These are phyloP conservation scores for Lepisosteus osseus DNA, from an alignment of 2,113 vertebrate species.

Conservation along the genomic window DNA sequence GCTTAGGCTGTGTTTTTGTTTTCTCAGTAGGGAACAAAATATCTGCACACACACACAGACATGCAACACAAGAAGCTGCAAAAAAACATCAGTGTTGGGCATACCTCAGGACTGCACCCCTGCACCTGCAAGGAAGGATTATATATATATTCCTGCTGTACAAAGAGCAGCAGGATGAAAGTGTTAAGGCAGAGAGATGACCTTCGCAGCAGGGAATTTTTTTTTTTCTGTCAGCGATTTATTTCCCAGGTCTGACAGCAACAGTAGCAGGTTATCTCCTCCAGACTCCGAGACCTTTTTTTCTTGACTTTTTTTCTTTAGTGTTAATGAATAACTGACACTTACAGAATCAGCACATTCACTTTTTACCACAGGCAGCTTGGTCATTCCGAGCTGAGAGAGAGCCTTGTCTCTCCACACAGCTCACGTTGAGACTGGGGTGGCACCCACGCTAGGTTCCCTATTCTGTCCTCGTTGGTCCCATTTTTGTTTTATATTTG, in stretches of 20 bases:
- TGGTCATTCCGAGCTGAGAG: slow-evolving; percentile 33
- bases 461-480: slow-evolving; percentile 55
- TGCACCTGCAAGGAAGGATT: slow-evolving; percentile 15
- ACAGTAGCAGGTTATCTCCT: slow-evolving; percentile 63
- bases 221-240: slow-evolving; percentile 58
- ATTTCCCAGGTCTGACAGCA: slow-evolving; percentile 49
- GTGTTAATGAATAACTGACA: slow-evolving; percentile 67
- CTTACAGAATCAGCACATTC: slow-evolving; percentile 64
- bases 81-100: background rate
- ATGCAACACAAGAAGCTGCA: background rate
- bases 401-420: slow-evolving; percentile 26
- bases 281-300: slow-evolving; percentile 50
- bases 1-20: background rate
- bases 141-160: slow-evolving; percentile 40
- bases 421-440: no score
- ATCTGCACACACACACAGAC: background rate
- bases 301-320: slow-evolving; percentile 53
- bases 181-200: slow-evolving; percentile 44
- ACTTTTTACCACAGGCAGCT: slow-evolving; percentile 50
- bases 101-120: background rate
- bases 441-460: no score
- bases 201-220: slow-evolving; percentile 50
- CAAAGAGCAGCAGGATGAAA: slow-evolving; percentile 39
- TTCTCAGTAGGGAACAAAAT: background rate
- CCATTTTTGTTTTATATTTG: slow-evolving; percentile 19